Percentiles rank a stretch among this genome's conserved stretches.
These are phyloP conservation scores for Nycticebus coucang DNA, from an alignment of 2,113 vertebrate genomes.

Conservation along the genomic window DNA sequence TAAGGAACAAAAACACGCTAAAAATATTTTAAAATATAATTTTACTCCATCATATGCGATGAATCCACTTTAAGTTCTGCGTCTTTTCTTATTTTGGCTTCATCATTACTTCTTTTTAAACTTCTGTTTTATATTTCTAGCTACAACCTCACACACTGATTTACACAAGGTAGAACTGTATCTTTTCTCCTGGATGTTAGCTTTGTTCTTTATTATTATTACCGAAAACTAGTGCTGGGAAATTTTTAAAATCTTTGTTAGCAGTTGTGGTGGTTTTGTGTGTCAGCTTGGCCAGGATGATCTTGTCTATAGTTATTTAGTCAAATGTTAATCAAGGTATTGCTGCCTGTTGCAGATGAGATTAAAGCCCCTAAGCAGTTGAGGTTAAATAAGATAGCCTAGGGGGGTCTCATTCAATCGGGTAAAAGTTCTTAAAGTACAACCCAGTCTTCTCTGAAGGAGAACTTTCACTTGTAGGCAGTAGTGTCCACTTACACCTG, in stretches of 20 bases:
- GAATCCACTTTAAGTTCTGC: not conserved
- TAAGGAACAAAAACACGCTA: not conserved
- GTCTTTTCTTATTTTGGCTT: not conserved
- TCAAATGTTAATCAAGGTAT: constrained; percentile 16
- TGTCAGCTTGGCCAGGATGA: not conserved
- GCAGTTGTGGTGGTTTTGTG: not conserved
- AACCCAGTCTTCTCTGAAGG: not conserved
- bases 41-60: not conserved
- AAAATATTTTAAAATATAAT: not conserved
- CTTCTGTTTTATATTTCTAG: not conserved
- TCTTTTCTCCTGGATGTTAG: not conserved
- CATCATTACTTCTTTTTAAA: not conserved
- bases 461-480: not conserved
- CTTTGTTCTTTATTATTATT: constrained; percentile 32
- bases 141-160: not conserved
- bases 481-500: not conserved
- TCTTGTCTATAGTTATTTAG: not conserved
- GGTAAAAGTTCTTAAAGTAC: not conserved
- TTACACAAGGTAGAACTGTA: not conserved
- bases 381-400: not conserved
- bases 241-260: not conserved
- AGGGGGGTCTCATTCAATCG: not conserved
- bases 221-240: not conserved
- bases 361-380: not conserved
- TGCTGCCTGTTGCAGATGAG: not conserved